Conservation (phyloP, 2,113 vertebrate species). For the Hemibagrus wyckioides region DNA sequence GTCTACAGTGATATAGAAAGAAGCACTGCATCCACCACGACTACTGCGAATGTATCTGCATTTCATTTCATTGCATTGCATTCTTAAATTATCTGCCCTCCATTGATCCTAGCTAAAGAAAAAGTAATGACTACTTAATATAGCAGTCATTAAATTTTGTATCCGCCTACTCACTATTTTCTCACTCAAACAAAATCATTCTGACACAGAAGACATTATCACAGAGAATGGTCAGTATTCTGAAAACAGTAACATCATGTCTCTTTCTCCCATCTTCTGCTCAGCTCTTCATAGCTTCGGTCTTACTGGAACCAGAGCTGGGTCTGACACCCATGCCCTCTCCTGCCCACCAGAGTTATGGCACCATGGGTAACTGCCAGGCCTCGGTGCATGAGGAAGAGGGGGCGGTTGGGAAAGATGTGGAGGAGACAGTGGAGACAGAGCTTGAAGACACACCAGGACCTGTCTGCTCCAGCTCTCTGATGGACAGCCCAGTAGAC, state of each 20-base stretch:
- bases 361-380: constrained; percentile 84
- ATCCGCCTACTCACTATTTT: constrained; percentile 10
- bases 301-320: constrained; percentile 90
- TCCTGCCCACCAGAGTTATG: constrained; percentile 89
- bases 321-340: constrained; percentile 89
- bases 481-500: constrained; percentile 78
- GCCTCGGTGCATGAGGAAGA: constrained; percentile 72
- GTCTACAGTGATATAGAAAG: constrained; percentile 82
- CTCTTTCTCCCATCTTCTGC: constrained; percentile 44
- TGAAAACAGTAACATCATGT: not conserved
- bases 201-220: not conserved
- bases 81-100: not conserved
- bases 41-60: constrained; percentile 83
- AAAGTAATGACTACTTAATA: constrained; percentile 8
- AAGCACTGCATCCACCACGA: constrained; percentile 83
- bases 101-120: constrained; percentile 25
- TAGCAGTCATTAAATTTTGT: not conserved
- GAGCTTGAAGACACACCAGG: constrained; percentile 79
- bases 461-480: constrained; percentile 72
- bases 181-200: not conserved
- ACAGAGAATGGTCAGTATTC: not conserved
- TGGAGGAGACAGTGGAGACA: constrained; percentile 76
- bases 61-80: not conserved
- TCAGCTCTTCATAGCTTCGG: constrained; percentile 92
- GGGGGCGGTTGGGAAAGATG: constrained; percentile 68